Conservation (phyloP, 2,797 vertebrate species). For the Telmatherina bonti region DNA sequence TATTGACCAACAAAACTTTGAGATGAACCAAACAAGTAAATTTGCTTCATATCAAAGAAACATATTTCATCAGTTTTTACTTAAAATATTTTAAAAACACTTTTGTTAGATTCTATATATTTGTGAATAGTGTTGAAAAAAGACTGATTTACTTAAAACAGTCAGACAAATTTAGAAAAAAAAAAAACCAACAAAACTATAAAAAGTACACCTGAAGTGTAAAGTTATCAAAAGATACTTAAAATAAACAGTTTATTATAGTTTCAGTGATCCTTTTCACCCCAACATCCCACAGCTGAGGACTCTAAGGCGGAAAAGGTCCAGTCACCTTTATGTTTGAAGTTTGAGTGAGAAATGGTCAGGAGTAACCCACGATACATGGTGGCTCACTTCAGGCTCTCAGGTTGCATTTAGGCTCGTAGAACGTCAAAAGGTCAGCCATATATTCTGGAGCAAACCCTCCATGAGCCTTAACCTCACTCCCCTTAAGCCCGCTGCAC, state of each 20-base stretch:
- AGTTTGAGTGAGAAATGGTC: constrained; percentile 1
- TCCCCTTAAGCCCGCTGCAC: neutral
- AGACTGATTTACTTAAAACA: too few species aligned
- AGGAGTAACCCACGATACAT: neutral
- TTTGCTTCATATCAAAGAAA: too few species aligned
- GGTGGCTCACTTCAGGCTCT: neutral
- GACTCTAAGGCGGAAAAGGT: neutral
- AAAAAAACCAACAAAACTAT: too few species aligned
- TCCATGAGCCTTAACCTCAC: neutral
- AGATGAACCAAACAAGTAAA: too few species aligned
- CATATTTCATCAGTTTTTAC: too few species aligned
- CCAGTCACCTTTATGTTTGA: neutral
- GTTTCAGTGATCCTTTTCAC: neutral
- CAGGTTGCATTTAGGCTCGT: constrained; percentile 2
- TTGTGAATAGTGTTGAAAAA: too few species aligned
- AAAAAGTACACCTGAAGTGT: neutral
- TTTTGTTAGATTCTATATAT: too few species aligned
- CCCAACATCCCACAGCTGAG: neutral
- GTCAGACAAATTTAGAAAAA: too few species aligned
- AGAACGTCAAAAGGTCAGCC: constrained; percentile 7
- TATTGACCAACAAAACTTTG: neutral
- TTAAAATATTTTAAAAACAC: too few species aligned
- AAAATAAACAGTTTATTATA: neutral
- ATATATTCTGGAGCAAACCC: constrained; percentile 16
- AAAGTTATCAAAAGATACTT: neutral